Base-by-base conservation (phyloP, 2,888 invertebrate genomes). In the Andrena camellia region DNA sequence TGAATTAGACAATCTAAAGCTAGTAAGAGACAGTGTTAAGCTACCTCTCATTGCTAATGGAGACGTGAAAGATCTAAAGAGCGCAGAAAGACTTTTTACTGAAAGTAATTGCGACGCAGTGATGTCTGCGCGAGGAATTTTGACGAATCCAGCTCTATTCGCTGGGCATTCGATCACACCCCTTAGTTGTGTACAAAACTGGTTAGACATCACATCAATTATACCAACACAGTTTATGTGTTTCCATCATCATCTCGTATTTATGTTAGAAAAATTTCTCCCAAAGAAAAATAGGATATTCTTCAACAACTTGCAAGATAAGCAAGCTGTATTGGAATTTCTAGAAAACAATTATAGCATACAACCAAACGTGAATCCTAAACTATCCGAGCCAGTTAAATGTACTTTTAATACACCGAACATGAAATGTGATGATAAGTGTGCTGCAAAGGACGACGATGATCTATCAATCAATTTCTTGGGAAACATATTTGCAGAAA, bases 181-280 rank as follows among this genome's bases (percentile, higher is more conserved):
- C 0, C 72, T 96, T 0, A 95, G 95, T 66, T 99, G 98, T 94
- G 94, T 99, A 0, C 96, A 96, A 93, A 95, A 97, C 74, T 99
- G 99, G 99, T 93, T 97, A 86, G 95, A 96, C 86, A 96, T 97
- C 83, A 96, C 96, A 79, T 94, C 96, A 63, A 95, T 93, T 69
- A 93, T 95, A 71, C 94, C 94, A 54, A 92, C 95, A 6, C 92
- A 90, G 71, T 99, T 97, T 94, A 96, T 97, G 87, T 96, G 96
- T 92, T 98, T 99, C 91, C 99, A 99, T 94, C 99, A 99, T 93
- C 99, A 99, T 94, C 95, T 99, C 84, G 98, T 98, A 69, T 99
- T 98, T 93, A 99, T 99, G 99, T 95, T 98, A 90, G 98, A 98
- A 90, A 97, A 97, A 94, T 93, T 97, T 54, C 95, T 99, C 88